Base-by-base conservation (phyloP, 2,888 invertebrate species). In the Acrobasis consociella region DNA sequence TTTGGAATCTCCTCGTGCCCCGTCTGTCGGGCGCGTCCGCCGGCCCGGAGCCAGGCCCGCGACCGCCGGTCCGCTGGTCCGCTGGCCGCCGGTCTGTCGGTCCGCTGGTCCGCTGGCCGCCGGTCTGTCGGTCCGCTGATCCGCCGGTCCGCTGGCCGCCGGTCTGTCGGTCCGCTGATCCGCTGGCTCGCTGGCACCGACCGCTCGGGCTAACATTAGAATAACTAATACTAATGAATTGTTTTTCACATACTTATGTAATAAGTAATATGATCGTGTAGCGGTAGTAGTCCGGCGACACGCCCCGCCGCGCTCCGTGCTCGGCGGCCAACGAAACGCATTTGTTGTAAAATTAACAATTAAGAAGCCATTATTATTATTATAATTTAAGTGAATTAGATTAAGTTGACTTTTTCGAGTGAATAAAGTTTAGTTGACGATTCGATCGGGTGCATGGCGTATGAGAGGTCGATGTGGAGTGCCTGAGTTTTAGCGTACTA, bases 351-450 rank as follows among this genome's bases (percentile, higher is more conserved):
- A 85, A 88, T 87, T 89, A 80, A 89, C 90, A 85, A 79, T 83
- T 91, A 91, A 91, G 89, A 85, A 83, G 90, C 91, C 90, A 91
- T 88, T 90, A 90, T 91, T 84, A 87, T 88, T 88, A 89, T 89
- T 87, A 88, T 88, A 82, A 78, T 91, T 91, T 91, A 91, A 91
- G 91, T 85, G 82, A 82, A 85, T 84, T 90, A 91, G 90, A 86
- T 89, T 92, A 92, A 92, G 92, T 91, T 92, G 87, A 86, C 84
- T 85, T 87, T 90, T 88, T 90, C 87, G 91, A 89, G 90, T 91
- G 91, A 81, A 87, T 85, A 87, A 86, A 74, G 86, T 91, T 91
- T 86, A 90, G 89, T 91, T 89, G 82, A 81, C 75, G 83, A 87
- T 89, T 87, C 86, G 89, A 87, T 87, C 87, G 90, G 81, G 82